Conservation (phyloP, 1,140 invertebrate genomes). For the Gryllus bimaculatus region DNA sequence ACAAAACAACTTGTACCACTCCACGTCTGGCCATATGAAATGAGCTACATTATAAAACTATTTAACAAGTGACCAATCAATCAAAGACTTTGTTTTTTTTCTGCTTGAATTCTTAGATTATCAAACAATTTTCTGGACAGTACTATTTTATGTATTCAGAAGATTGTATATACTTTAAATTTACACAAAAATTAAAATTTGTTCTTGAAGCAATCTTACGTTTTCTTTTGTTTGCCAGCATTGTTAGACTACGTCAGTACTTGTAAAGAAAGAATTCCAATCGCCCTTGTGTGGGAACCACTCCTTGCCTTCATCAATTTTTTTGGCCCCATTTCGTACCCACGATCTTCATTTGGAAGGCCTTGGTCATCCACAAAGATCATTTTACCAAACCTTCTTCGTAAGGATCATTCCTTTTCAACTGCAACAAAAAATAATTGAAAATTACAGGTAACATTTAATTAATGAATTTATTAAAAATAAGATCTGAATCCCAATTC, state of each 20-base stretch:
- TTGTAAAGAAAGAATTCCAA: constrained; percentile 94
- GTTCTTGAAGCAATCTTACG: constrained; percentile 21
- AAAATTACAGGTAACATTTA: background rate
- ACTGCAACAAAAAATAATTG: constrained; percentile 39
- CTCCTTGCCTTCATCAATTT: constrained; percentile 79
- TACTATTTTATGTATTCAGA: no score
- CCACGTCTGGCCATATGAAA: no score
- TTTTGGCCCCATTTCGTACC: constrained; percentile 85
- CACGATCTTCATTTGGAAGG: constrained; percentile 87
- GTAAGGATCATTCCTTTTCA: constrained; percentile 93
- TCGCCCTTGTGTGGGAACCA: constrained; percentile 79
- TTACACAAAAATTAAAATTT: background rate
- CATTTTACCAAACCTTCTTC: constrained; percentile 92
- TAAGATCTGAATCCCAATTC: no score
- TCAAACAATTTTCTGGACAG: no score
- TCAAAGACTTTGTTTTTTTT: background rate
- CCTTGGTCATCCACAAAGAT: constrained; percentile 84
- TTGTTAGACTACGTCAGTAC: constrained; percentile 47
- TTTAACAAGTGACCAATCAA: no score
- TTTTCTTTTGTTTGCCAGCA: constrained; percentile 41
- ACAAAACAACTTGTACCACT: background rate
- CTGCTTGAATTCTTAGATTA: no score
- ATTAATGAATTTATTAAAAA: background rate
- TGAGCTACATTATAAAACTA: no score
- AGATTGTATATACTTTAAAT: background rate